These are phyloP conservation scores for Caenorhabditis panamensis DNA, from an alignment of 2,888 invertebrate species.

Conservation along the genomic window DNA sequence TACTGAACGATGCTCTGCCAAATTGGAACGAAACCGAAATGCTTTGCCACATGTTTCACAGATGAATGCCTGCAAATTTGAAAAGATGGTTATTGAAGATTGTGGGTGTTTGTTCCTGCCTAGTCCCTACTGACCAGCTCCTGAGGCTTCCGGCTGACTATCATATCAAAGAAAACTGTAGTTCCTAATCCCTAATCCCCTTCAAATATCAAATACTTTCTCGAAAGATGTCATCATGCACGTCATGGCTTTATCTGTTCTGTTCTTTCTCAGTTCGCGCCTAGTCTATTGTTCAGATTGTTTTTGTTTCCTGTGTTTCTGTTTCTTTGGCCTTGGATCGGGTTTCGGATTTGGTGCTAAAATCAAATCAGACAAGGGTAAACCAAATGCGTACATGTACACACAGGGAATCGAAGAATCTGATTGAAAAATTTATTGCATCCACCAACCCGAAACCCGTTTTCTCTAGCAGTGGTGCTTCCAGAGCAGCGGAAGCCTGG, in stretches of 20 bases:
- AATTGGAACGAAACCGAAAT: conserved; percentile 81
- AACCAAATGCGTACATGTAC: neutral
- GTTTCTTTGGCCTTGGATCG: neutral
- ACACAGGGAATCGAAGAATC: conserved; percentile 38
- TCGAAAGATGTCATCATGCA: conserved; percentile 40
- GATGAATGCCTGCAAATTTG: conserved; percentile 76
- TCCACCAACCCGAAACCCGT: conserved; percentile 9
- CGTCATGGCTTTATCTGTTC: conserved; percentile 35
- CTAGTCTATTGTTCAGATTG: conserved; percentile 2
- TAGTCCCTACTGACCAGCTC: conserved; percentile 14
- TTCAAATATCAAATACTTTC: conserved; percentile 9
- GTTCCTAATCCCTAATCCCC: conserved; percentile 55
- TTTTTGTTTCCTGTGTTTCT: conserved; percentile 3
- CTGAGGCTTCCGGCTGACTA: neutral
- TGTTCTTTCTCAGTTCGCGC: neutral
- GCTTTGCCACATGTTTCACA: conserved; percentile 82
- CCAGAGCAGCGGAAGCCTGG: conserved; percentile 22
- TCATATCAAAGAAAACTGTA: conserved; percentile 42
- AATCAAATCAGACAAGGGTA: conserved; percentile 24
- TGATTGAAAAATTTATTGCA: conserved; percentile 54
- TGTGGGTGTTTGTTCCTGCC: conserved; percentile 10
- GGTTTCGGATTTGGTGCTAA: too few species aligned
- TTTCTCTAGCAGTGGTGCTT: neutral
- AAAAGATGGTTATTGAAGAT: conserved; percentile 13
- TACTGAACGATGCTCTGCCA: conserved; percentile 81